Evolutionary conservation across 1,140 invertebrate genomes (phyloP).

Genomic region (Bombus sylvicola): DNA sequence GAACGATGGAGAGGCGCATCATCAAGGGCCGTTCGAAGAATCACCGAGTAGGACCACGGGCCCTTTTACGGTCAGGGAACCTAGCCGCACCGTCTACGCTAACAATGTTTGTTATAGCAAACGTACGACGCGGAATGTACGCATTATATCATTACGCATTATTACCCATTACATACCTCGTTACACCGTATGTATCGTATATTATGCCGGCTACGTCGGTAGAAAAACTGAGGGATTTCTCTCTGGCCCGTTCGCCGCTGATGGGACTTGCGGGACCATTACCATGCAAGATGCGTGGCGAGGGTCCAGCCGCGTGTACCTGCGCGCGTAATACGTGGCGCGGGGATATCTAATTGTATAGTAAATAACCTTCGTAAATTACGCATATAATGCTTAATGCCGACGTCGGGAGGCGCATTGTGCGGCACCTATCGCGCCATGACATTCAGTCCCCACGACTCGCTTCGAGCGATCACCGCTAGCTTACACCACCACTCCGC

Average conservation of each 20-base stretch:
- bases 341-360: conserved; percentile 67
- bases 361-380: conserved; percentile 70
- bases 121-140: conserved; percentile 69
- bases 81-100: conserved; percentile 19
- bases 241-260: conserved; percentile 34
- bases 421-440: conserved; percentile 61
- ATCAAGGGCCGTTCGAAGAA: conserved; percentile 24
- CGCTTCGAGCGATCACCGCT: conserved; percentile 63
- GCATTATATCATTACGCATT: conserved; percentile 77
- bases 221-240: conserved; percentile 59
- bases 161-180: conserved; percentile 78
- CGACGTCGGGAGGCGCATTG: conserved; percentile 67
- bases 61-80: conserved; percentile 18
- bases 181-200: conserved; percentile 74
- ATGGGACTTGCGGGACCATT: conserved; percentile 63
- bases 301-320: background rate
- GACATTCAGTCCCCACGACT: conserved; percentile 62
- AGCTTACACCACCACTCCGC: no score
- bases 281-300: conserved; percentile 50
- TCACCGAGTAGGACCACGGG: conserved; percentile 20
- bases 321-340: conserved; percentile 44
- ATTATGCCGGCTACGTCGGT: conserved; percentile 61
- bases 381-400: conserved; percentile 64
- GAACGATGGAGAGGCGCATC: background rate
- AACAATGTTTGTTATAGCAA: conserved; percentile 71